Evolutionary conservation across 2,888 invertebrate genomes (phyloP), one percentile per base, ranked within the genome.

Genomic region (Tachystola acroxantha): DNA sequence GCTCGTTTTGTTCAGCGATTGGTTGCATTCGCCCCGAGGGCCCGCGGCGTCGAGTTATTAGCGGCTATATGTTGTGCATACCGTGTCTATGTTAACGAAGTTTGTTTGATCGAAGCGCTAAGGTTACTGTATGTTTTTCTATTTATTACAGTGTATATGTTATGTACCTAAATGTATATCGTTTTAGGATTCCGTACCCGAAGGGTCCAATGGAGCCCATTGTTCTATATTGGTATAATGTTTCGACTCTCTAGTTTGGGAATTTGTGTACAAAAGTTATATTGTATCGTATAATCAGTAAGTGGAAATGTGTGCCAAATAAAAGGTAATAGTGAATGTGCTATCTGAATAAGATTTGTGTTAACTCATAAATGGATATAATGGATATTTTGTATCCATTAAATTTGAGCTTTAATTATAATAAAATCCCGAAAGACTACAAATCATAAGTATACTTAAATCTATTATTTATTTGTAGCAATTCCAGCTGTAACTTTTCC

Each of bases 401-500:
- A 68, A 73, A 76, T 78, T 80, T 80, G 79, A 86, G 85, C 85
- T 86, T 86, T 86, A 86, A 86, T 81, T 82, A 85, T 79, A 68
- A 72, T 80, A 79, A 80, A 78, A 75, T 74, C 64, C 70, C 53
- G 65, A 68, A 74, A 70, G 72, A 78, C 70, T 74, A 54, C 29
- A 48, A 50, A 58, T 13, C 30, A 29, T 27, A n/a, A n/a, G n/a
- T n/a, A n/a, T n/a, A n/a, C n/a, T n/a, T n/a, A n/a, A n/a, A n/a
- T n/a, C n/a, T n/a, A n/a, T n/a, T n/a, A n/a, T n/a, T n/a, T n/a
- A 36, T 28, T 30, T 33, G 34, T 33, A 51, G 55, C 57, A 65
- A 54, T 58, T 61, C 63, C 57, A 53, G 41, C 50, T 45, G 40
- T n/a, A n/a, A n/a, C 42, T 56, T 57, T 54, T 53, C 46, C 47